Conservation (phyloP, 2,797 vertebrate species). For the Odontamblyopus lacepedii region DNA sequence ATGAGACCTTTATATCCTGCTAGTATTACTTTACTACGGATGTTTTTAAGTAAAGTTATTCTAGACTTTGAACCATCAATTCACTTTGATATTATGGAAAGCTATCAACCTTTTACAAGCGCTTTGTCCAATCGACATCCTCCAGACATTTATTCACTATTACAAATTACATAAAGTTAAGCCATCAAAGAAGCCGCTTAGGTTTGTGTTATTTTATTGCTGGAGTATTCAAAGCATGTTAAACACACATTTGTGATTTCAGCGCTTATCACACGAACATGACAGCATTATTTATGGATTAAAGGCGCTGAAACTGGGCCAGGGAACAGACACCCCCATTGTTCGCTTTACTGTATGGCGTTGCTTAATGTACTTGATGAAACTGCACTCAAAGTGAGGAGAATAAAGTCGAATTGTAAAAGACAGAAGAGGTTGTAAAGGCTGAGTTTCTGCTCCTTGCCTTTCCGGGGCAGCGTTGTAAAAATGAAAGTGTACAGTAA, state of each 20-base stretch:
- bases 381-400: neutral
- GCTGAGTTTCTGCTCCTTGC: conserved; percentile 9
- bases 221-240: conserved; percentile 6
- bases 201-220: neutral
- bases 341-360: neutral
- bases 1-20: neutral
- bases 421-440: neutral
- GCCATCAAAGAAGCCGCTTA: neutral
- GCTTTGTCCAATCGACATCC: neutral
- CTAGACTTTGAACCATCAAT: neutral
- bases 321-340: neutral
- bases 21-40: neutral
- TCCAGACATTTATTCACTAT: neutral
- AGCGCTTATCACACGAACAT: neutral
- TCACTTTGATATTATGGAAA: neutral
- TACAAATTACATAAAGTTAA: neutral
- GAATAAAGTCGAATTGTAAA: neutral
- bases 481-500: conserved; percentile 64
- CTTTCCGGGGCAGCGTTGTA: conserved; percentile 32
- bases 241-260: conserved; percentile 4
- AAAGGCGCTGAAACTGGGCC: conserved; percentile 2
- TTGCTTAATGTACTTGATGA: neutral
- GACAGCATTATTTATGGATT: conserved; percentile 8
- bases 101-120: neutral
- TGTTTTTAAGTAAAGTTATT: neutral